These are phyloP conservation scores for Chironomus striatipennis DNA, from an alignment of 1,140 invertebrate genomes.

Conservation along the genomic window DNA sequence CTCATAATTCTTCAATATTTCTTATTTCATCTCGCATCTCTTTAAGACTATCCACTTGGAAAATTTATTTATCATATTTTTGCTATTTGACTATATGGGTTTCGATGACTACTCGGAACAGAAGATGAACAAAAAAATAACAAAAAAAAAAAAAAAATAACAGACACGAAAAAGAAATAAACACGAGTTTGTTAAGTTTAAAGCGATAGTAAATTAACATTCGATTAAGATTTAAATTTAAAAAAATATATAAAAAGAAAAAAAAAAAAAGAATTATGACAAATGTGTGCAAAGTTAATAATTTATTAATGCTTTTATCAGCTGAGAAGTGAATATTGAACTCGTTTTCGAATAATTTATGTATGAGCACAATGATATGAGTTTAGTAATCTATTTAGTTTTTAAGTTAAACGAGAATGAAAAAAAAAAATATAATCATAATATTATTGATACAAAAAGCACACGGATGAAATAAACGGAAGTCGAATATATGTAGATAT, in stretches of 20 bases:
- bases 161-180: no score
- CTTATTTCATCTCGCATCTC: background rate
- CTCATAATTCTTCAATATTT: constrained; percentile 12
- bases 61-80: background rate
- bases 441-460: background rate
- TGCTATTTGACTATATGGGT: background rate
- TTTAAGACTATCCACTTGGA: background rate
- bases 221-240: constrained; percentile 16
- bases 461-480: background rate
- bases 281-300: constrained; percentile 10
- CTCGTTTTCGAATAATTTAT: constrained; percentile 8
- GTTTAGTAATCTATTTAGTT: background rate
- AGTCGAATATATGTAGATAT: background rate
- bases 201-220: constrained; percentile 11
- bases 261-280: constrained; percentile 19
- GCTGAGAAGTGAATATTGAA: background rate
- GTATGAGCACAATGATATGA: background rate
- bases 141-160: no score
- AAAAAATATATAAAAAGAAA: background rate
- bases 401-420: background rate
- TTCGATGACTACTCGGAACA: background rate
- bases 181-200: background rate
- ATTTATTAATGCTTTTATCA: constrained; percentile 18
- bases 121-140: no score
- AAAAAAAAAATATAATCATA: background rate